Base-by-base conservation (phyloP, 2,888 invertebrate genomes). In the Allolobophora icterica region DNA sequence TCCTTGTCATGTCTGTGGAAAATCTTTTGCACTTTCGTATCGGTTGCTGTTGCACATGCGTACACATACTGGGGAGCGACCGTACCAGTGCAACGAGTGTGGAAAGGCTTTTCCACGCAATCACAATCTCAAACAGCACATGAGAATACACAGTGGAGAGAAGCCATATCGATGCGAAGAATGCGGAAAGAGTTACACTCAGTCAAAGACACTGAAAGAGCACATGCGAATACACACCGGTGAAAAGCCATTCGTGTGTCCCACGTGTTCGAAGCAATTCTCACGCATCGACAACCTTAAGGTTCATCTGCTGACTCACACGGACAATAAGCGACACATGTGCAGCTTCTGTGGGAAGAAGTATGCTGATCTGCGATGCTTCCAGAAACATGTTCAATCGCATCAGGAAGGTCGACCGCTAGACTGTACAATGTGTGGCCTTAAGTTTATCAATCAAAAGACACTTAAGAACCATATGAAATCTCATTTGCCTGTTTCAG, bases 41-140 rank as follows among this genome's bases (percentile, higher is more conserved):
- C 94, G 95, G 13, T 93, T 95, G 34, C 95, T 94, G 90, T 95
- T 95, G 1, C 95, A 95, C 92, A 93, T 95, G 93, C 92, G 95
- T 24, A 95, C 94, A 8, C 95, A 95, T 91, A 95, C 95, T 0
- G 95, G 95, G 1, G 95, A 95, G 91, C 92, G 94, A 30, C 95
- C 95, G 0, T 95, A 94, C 92, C 92, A 92, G 38, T 95, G 95
- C 92, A 93, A 93, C 0, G 93, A 93, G 17, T 95, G 95, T 91
- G 93, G 93, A 84, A 94, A 94, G 91, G 94, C 94, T 5, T 95
- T 95, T 92, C 95, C 95, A 0, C 95, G 95, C 92, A 94, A 94
- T 90, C 95, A 95, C 17, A 95, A 95, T 91, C 93, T 95, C 84
- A 92, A 95, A 19, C 95, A 95, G 5, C 95, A 95, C 92, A 93